Percentiles rank a stretch among this genome's conserved stretches.
Conservation (phyloP, 2,113 vertebrate genomes). For the Uropsilus gracilis region DNA sequence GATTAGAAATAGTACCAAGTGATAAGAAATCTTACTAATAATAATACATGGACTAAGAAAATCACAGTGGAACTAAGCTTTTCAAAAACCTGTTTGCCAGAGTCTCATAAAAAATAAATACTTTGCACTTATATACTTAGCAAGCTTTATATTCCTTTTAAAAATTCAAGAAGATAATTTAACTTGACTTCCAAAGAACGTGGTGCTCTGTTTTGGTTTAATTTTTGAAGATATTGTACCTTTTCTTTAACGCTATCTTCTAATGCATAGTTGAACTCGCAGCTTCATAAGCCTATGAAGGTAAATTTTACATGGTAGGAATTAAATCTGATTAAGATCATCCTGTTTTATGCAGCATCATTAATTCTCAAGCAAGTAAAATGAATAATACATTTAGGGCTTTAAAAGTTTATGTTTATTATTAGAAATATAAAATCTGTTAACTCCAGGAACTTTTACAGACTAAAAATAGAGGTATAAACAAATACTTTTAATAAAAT, state of each 20-base stretch:
- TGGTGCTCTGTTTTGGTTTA: background rate
- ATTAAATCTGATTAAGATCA: constrained; percentile 20
- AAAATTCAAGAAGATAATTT: constrained; percentile 44
- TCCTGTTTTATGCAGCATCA: background rate
- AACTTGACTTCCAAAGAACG: constrained; percentile 22
- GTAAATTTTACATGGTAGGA: background rate
- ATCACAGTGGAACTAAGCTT: background rate
- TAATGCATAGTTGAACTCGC: background rate
- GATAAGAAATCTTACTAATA: no score
- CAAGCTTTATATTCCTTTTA: background rate
- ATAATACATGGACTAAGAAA: background rate
- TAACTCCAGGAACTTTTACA: constrained; percentile 14
- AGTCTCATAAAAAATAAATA: background rate
- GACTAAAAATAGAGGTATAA: background rate
- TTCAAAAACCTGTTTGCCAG: background rate
- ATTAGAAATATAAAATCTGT: constrained; percentile 1
- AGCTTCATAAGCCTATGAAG: background rate
- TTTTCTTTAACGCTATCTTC: constrained; percentile 31
- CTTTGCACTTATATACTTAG: constrained; percentile 17
- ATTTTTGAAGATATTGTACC: background rate
- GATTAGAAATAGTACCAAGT: constrained; percentile 5
- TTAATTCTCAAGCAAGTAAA: constrained; percentile 31
- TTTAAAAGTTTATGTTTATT: constrained; percentile 11
- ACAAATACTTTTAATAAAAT: constrained; percentile 28
- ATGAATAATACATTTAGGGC: background rate